These are phyloP conservation scores for Deroplatys truncata DNA, from an alignment of 2,888 invertebrate species.

Conservation along the genomic window DNA sequence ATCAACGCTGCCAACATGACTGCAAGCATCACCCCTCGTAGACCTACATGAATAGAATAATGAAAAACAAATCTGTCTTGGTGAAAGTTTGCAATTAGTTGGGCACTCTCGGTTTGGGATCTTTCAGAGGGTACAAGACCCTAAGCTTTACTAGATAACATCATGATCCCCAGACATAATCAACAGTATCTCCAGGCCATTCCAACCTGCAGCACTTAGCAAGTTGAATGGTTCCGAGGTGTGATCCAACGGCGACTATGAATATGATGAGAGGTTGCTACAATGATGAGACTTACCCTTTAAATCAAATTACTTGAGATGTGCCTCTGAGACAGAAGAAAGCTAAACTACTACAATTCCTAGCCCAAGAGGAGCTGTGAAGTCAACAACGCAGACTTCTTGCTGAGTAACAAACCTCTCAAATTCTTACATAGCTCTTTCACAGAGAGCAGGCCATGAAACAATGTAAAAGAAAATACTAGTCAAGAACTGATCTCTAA, in stretches of 20 bases:
- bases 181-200: neutral
- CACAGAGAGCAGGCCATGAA: neutral
- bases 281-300: neutral
- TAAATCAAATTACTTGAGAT: neutral
- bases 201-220: neutral
- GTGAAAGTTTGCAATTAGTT: neutral
- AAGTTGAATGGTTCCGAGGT: neutral
- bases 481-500: neutral
- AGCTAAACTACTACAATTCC: neutral
- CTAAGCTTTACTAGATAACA: neutral
- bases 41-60: constrained; percentile 15
- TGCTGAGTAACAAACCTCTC: neutral
- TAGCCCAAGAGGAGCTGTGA: neutral
- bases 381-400: neutral
- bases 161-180: too few relatives aligned
- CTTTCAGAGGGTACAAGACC: neutral
- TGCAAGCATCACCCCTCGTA: constrained; percentile 16
- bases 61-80: constrained; percentile 15
- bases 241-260: neutral
- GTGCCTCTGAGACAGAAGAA: neutral
- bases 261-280: neutral
- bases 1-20: constrained; percentile 18
- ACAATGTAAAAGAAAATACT: neutral
- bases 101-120: neutral
- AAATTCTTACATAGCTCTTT: neutral